phyloP scores from a whole-genome alignment of 1,140 invertebrate species.

The Leucophenga varia region DNA sequence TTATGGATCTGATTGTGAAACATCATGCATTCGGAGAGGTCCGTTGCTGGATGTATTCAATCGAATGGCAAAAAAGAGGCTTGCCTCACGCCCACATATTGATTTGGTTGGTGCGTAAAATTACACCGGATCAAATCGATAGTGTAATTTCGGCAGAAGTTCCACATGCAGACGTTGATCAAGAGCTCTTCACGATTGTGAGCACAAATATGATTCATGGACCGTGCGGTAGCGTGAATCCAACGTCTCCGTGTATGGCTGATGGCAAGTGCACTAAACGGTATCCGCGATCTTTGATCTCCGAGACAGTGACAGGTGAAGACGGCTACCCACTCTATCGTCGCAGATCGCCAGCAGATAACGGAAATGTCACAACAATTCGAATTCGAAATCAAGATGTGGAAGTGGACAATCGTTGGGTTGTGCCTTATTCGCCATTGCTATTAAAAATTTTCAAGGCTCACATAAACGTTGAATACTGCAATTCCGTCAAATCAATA shows the following conservation, averaged over 20 bases:
- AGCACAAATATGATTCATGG: conserved; percentile 61
- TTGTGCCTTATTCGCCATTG: conserved; percentile 36
- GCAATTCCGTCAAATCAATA: conserved; percentile 51
- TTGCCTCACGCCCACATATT: conserved; percentile 60
- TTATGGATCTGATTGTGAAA: conserved; percentile 38
- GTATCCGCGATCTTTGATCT: conserved; percentile 25
- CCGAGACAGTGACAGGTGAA: conserved; percentile 40
- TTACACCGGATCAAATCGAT: conserved; percentile 56
- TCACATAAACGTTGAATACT: conserved; percentile 56
- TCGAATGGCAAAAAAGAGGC: conserved; percentile 59
- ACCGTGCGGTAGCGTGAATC: conserved; percentile 58
- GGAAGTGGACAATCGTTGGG: conserved; percentile 33
- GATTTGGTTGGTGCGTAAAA: conserved; percentile 55
- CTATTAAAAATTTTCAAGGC: conserved; percentile 43
- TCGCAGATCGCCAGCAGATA: conserved; percentile 22
- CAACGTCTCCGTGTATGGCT: conserved; percentile 41
- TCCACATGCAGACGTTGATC: conserved; percentile 57
- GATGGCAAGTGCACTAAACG: conserved; percentile 30
- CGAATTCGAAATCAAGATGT: not conserved
- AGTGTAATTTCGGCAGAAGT: conserved; percentile 61
- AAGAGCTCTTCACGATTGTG: conserved; percentile 51
- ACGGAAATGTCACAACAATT: conserved; percentile 37
- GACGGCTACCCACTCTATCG: conserved; percentile 57
- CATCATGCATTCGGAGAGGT: conserved; percentile 35
- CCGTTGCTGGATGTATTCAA: conserved; percentile 55